Evolutionary conservation across 2,797 vertebrate genomes (phyloP).

Genomic region (Acrocephalus scirpaceus): DNA sequence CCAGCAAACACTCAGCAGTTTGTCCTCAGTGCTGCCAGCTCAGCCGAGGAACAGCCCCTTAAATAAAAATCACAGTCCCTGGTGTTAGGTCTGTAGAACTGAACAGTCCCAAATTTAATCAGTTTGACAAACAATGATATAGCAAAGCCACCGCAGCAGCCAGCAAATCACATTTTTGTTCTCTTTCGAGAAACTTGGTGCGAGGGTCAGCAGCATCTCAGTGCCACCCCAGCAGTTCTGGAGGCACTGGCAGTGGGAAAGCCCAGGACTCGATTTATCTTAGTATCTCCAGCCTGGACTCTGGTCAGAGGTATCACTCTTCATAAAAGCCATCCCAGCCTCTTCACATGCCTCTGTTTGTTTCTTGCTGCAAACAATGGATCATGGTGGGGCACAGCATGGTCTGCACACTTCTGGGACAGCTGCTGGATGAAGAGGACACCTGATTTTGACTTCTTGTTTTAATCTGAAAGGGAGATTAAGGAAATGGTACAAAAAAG

Average conservation of each 20-base stretch:
- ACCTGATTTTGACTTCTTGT: not conserved
- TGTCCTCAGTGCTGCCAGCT: not conserved
- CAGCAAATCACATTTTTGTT: rapidly evolving
- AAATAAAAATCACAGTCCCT: not conserved
- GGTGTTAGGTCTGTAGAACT: not conserved
- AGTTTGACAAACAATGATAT: not conserved
- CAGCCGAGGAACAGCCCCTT: not conserved
- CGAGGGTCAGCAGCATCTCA: not conserved
- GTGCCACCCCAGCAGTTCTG: not conserved
- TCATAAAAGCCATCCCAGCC: not conserved
- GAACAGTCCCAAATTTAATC: not conserved
- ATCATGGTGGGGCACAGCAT: not conserved
- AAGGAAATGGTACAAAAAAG: not conserved
- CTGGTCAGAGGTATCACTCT: not conserved
- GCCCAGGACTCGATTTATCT: not conserved
- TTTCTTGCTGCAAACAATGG: not conserved
- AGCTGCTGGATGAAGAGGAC: not conserved
- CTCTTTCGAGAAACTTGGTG: not conserved
- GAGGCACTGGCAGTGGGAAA: not conserved
- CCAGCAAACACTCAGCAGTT: not conserved
- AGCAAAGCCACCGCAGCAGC: not conserved
- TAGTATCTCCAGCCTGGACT: not conserved
- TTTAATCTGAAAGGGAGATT: not conserved
- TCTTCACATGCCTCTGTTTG: not conserved
- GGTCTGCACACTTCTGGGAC: not conserved